Base-by-base conservation (phyloP, 2,888 invertebrate species). In the Holacanthella duospinosa region DNA sequence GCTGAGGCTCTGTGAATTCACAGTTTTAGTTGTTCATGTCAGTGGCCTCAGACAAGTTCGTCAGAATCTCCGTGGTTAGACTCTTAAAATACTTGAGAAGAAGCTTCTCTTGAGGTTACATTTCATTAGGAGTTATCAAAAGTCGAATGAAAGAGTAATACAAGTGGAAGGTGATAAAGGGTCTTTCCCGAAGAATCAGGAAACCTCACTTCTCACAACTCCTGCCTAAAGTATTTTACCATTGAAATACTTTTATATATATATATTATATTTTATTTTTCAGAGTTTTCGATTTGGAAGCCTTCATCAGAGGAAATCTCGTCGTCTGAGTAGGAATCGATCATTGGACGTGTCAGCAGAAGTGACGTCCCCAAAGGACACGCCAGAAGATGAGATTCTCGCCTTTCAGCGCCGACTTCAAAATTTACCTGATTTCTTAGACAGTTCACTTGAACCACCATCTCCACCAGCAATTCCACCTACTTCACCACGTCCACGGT, bases 341-440 rank as follows among this genome's bases (percentile, higher is more conserved):
- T 71, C 71, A 1, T 59, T 72, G 48, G 72, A 72, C 63, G 72
- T 72, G n/a, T 70, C 72, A 4, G 65, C 72, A 21, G 72, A 72
- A 65, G 70, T 64, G 4, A 67, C 68, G 27, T 72, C 71, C 2
- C 70, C 70, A n/a, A 73, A 74, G 66, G 75, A 75, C 59, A 76
- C 75, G 19, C 76, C 77, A 2, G 79, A 79, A 68, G 78, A 80
- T 62, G 82, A 82, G 72, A 80, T 82, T 54, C 75, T 79, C 29
- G 81, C 81, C 44, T 81, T 83, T 72, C 82, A 82, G 74, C 76
- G 80, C 67, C 81, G 82, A 70, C 76, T 83, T 27, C 82, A 82
- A 71, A 83, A 82, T 74, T 75, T 82, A 63, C 83, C 83, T 0
- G 77, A 78, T 70, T 77, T 78, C 65, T 69, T 74, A 16, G 75